These are phyloP conservation scores for Panagrolaimus sp. DNA, from an alignment of 1,140 invertebrate species.

Conservation along the genomic window DNA sequence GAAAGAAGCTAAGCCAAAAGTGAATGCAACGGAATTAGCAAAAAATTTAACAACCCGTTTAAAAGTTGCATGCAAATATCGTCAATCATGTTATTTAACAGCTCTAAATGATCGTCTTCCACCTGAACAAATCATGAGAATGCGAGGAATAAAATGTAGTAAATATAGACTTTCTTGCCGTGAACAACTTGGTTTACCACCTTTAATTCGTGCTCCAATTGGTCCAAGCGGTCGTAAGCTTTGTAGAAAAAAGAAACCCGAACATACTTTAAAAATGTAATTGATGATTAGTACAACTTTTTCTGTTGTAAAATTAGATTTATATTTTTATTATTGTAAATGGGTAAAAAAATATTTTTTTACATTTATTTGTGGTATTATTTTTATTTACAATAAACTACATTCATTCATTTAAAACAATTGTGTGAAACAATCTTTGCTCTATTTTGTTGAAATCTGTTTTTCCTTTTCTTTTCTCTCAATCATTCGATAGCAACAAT, in stretches of 20 bases:
- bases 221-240: conserved; percentile 39
- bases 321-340: too few species aligned
- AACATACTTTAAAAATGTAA: conserved; percentile 1
- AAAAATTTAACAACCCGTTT: background rate
- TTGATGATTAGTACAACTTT: too few species aligned
- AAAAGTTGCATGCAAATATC: conserved; percentile 38
- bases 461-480: too few species aligned
- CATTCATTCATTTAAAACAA: too few species aligned
- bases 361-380: too few species aligned
- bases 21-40: background rate
- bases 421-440: too few species aligned
- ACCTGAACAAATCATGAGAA: conserved; percentile 5
- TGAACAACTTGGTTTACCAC: conserved; percentile 35
- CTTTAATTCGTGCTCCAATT: conserved; percentile 34
- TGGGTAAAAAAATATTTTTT: too few species aligned
- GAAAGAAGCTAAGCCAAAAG: background rate
- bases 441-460: too few species aligned
- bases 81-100: conserved; percentile 39
- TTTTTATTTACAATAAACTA: too few species aligned
- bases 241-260: conserved; percentile 41
- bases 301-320: too few species aligned
- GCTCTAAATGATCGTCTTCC: background rate
- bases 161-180: conserved; percentile 30
- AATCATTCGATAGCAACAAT: too few species aligned
- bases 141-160: conserved; percentile 5